phyloP scores from a whole-genome alignment of 2,888 invertebrate genomes.

The Venustoraphidia nigricollis region DNA sequence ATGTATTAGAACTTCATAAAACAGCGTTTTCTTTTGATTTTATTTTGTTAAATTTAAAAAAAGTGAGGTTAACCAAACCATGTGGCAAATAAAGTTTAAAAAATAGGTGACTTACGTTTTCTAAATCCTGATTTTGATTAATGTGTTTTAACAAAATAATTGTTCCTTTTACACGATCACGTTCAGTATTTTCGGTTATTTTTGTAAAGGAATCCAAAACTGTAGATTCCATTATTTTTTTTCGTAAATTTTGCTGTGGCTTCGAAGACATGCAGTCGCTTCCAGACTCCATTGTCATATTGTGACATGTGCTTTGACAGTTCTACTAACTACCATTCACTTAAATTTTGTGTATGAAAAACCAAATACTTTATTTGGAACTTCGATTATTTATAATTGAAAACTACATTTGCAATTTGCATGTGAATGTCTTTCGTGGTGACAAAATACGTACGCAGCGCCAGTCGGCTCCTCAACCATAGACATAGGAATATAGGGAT shows the following conservation, averaged over 20 bases:
- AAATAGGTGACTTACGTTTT: conserved; percentile 23
- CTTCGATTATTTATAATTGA: no score
- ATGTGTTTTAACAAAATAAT: conserved; percentile 27
- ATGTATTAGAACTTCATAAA: conserved; percentile 31
- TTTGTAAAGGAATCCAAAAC: conserved; percentile 30
- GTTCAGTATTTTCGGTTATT: conserved; percentile 24
- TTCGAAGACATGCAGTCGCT: conserved; percentile 9
- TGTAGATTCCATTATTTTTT: conserved; percentile 21
- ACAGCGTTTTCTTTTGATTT: conserved; percentile 20
- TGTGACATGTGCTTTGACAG: no score
- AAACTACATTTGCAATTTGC: no score
- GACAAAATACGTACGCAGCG: no score
- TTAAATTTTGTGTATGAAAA: no score
- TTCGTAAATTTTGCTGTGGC: conserved; percentile 13
- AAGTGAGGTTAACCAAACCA: conserved; percentile 15
- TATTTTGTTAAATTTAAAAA: conserved; percentile 6
- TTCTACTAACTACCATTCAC: no score
- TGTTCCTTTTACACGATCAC: conserved; percentile 26
- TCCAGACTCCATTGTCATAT: conserved; percentile 8
- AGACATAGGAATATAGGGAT: no score
- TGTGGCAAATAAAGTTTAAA: not conserved
- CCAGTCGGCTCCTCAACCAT: no score
- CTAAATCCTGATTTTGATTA: conserved; percentile 18
- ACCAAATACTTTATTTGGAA: no score
- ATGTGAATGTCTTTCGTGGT: no score